Percentiles rank a stretch among this genome's conserved stretches.
These are phyloP conservation scores for Dichetophora obliterata DNA, from an alignment of 2,888 invertebrate species.

Conservation along the genomic window DNA sequence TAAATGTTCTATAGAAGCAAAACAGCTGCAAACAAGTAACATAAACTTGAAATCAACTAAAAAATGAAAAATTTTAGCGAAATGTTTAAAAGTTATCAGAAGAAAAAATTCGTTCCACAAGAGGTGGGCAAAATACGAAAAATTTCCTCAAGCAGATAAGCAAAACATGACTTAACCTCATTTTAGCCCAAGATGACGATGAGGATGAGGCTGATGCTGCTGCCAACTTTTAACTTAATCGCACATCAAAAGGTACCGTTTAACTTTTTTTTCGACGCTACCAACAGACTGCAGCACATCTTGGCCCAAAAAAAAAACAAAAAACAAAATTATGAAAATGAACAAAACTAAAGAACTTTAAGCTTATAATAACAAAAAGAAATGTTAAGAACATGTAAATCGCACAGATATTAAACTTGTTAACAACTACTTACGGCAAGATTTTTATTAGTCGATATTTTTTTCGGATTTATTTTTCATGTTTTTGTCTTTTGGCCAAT, in stretches of 20 bases:
- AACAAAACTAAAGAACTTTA: not conserved
- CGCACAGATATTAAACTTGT: constrained; percentile 67
- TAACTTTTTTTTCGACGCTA: not conserved
- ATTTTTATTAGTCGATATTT: not conserved
- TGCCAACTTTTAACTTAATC: constrained; percentile 48
- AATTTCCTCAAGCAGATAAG: too few relatives aligned
- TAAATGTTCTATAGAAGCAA: too few relatives aligned
- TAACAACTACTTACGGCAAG: constrained; percentile 67
- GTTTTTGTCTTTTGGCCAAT: constrained; percentile 50
- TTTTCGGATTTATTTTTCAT: not conserved
- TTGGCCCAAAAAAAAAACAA: not conserved
- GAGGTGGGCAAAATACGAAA: too few relatives aligned
- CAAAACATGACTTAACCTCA: not conserved
- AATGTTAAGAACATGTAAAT: constrained; percentile 62
- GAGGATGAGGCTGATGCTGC: not conserved
- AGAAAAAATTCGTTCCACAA: too few relatives aligned
- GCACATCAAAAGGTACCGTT: constrained; percentile 52
- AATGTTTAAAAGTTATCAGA: too few relatives aligned
- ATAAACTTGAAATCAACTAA: too few relatives aligned
- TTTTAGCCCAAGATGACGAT: not conserved
- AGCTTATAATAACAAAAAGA: not conserved
- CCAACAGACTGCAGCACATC: too few relatives aligned
- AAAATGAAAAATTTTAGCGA: too few relatives aligned
- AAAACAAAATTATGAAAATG: not conserved
- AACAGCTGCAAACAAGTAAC: too few relatives aligned